Conservation (phyloP, 2,888 invertebrate genomes). For the Drosophila birchii region DNA sequence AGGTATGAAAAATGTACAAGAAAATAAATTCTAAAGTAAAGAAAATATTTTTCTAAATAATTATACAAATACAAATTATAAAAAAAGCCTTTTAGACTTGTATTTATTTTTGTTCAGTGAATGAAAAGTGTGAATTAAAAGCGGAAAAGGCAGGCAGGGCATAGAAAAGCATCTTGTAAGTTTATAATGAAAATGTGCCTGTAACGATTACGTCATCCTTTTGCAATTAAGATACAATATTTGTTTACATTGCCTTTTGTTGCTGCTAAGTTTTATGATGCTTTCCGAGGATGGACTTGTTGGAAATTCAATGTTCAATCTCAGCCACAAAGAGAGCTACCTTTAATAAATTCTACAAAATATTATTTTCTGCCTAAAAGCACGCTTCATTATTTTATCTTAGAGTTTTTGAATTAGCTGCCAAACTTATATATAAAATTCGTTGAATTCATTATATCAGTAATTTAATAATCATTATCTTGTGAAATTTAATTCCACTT, state of each 20-base stretch:
- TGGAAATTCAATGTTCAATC: background rate
- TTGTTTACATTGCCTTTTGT: slow-evolving; percentile 31
- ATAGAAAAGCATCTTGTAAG: slow-evolving; percentile 4
- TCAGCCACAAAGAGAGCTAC: slow-evolving; percentile 13
- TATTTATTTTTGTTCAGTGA: background rate
- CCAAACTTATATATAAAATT: background rate
- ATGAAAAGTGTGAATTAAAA: background rate
- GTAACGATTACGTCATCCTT: slow-evolving; percentile 38
- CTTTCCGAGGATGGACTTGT: slow-evolving; percentile 5
- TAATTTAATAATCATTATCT: background rate
- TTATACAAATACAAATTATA: background rate
- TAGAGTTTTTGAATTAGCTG: background rate
- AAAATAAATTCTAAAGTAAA: too few species aligned
- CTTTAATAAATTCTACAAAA: background rate
- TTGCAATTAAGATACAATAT: background rate
- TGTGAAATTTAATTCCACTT: background rate
- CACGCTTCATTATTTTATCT: background rate
- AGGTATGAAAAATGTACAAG: too few species aligned
- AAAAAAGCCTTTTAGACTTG: background rate
- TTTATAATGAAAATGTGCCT: slow-evolving; percentile 4
- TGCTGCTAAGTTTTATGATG: slow-evolving; percentile 16
- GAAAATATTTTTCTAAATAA: background rate
- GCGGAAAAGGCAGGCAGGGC: background rate
- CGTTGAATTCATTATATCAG: background rate
- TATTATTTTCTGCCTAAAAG: background rate